Conservation (phyloP, 2,797 vertebrate species). For the Gallinago solitaria region DNA sequence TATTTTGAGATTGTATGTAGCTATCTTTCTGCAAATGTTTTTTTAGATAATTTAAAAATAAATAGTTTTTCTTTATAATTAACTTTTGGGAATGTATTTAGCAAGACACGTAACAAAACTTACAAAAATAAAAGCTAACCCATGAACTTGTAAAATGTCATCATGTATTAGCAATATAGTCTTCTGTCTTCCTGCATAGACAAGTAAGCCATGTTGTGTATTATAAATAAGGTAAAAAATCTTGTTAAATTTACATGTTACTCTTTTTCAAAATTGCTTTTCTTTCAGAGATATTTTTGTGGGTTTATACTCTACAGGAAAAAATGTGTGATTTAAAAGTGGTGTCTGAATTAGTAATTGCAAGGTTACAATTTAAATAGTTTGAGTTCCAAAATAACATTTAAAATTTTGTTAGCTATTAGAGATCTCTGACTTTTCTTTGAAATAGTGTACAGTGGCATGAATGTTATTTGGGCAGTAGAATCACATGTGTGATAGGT, state of each 20-base stretch:
- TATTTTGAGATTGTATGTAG: background rate
- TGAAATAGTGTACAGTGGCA: background rate
- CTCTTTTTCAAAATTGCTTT: background rate
- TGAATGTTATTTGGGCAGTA: background rate
- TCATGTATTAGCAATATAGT: background rate
- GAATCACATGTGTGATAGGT: background rate
- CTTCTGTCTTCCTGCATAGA: background rate
- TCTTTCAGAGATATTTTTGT: background rate
- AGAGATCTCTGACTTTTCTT: background rate
- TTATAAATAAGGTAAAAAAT: background rate
- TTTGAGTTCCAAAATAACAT: background rate
- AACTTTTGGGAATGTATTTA: background rate
- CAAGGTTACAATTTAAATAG: background rate
- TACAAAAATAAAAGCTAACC: background rate
- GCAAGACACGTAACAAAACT: background rate
- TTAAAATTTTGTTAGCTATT: background rate
- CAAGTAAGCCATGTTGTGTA: background rate
- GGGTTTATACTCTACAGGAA: background rate
- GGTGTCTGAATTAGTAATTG: background rate
- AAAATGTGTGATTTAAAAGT: background rate
- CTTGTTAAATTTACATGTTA: background rate
- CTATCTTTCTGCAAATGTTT: background rate
- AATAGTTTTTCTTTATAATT: background rate
- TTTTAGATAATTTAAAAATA: background rate
- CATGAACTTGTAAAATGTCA: background rate